phyloP scores from a whole-genome alignment of 2,797 vertebrate genomes.

The Nannoperca obscura region DNA sequence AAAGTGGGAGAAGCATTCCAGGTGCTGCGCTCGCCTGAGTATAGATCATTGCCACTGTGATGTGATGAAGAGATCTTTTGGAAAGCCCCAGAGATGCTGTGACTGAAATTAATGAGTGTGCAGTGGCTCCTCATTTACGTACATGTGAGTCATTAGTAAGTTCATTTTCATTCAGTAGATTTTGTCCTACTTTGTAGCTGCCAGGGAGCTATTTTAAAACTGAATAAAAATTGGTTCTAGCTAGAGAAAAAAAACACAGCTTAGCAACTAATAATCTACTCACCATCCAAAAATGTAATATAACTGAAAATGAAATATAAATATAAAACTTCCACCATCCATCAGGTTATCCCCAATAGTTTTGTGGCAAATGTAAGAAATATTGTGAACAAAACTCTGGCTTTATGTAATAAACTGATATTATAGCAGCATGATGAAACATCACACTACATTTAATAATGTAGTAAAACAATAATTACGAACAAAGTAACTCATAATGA shows the following conservation, averaged over 20 bases:
- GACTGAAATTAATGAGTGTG: slow-evolving; percentile 42
- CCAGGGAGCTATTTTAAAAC: slow-evolving; percentile 29
- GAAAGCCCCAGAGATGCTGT: slow-evolving; percentile 46
- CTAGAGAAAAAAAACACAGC: slow-evolving; percentile 10
- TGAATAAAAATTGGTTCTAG: slow-evolving; percentile 23
- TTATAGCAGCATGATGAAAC: background rate
- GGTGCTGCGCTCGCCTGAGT: slow-evolving; percentile 11
- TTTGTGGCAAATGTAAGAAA: background rate
- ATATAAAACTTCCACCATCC: background rate
- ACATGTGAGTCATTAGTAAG: slow-evolving; percentile 34
- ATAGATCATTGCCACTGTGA: slow-evolving; percentile 33
- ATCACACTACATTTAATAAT: background rate
- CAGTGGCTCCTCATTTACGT: slow-evolving; percentile 29
- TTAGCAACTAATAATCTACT: background rate
- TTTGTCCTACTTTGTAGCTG: slow-evolving; percentile 43
- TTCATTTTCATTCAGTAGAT: slow-evolving; percentile 40
- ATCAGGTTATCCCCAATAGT: background rate
- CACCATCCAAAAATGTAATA: background rate
- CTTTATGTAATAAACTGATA: background rate
- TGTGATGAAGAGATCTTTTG: slow-evolving; percentile 41
- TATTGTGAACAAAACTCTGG: too few relatives aligned
- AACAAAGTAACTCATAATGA: background rate
- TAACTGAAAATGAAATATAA: slow-evolving; percentile 12
- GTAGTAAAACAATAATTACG: background rate
- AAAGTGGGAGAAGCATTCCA: slow-evolving; percentile 23